Conservation (phyloP, 1,140 invertebrate genomes). For the Meloidogyne exigua region DNA sequence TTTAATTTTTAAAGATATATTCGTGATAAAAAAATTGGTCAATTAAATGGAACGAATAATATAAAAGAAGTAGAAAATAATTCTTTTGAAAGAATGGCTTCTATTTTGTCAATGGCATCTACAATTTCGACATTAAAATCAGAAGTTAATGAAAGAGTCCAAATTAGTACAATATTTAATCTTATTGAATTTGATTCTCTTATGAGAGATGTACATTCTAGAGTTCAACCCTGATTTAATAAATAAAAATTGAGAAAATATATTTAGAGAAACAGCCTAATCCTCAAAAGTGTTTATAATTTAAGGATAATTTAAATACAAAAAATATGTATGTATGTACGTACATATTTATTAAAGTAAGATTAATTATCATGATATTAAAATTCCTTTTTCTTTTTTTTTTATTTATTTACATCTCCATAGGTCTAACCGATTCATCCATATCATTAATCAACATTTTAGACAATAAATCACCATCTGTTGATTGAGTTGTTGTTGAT, state of each 20-base stretch:
- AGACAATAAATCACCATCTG: not conserved
- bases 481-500: not conserved
- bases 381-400: too few relatives aligned
- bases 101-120: conserved; percentile 12
- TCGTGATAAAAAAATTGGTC: not conserved
- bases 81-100: conserved; percentile 5
- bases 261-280: too few relatives aligned
- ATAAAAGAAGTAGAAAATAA: not conserved
- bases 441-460: not conserved
- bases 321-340: too few relatives aligned
- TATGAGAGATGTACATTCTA: conserved; percentile 10
- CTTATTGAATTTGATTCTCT: conserved; percentile 17
- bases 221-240: not conserved
- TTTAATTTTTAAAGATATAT: conserved; percentile 18
- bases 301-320: too few relatives aligned
- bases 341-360: too few relatives aligned
- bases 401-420: not conserved
- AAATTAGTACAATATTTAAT: conserved; percentile 21
- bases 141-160: conserved; percentile 14
- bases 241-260: too few relatives aligned
- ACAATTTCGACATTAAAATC: conserved; percentile 20
- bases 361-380: too few relatives aligned
- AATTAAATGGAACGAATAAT: not conserved
- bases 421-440: not conserved
- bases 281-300: too few relatives aligned